phyloP scores from a whole-genome alignment of 2,113 vertebrate species.

The Catharus minimus region DNA sequence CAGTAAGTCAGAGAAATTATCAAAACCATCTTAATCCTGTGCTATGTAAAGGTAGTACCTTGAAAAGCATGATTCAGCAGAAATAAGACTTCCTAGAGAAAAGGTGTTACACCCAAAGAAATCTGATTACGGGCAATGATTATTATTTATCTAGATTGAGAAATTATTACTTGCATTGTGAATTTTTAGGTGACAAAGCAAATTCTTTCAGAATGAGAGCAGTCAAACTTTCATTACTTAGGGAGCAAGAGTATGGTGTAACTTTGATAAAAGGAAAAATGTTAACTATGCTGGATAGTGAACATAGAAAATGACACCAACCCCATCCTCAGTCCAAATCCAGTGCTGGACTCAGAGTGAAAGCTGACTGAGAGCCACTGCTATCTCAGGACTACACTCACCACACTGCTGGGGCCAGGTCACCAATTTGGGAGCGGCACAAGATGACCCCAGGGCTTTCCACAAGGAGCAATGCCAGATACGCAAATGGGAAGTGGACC shows the following conservation, averaged over 20 bases:
- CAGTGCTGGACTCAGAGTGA: not conserved
- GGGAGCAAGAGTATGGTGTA: not conserved
- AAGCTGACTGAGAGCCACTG: not conserved
- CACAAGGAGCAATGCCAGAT: not conserved
- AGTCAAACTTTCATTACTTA: not conserved
- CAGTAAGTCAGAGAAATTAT: not conserved
- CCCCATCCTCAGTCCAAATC: not conserved
- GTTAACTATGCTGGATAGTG: not conserved
- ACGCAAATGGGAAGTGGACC: fast-evolving
- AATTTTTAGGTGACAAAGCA: not conserved
- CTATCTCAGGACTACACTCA: not conserved
- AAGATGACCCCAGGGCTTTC: not conserved
- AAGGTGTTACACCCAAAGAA: not conserved
- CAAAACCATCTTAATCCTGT: not conserved
- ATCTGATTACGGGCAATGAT: not conserved
- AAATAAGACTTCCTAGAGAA: not conserved
- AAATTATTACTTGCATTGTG: not conserved
- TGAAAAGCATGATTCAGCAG: not conserved
- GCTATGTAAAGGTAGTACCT: not conserved
- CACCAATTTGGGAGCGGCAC: not conserved
- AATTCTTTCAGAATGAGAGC: not conserved
- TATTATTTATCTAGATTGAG: not conserved
- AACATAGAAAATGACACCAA: not conserved
- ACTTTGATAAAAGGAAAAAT: not conserved
- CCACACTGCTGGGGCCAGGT: not conserved